Percentiles rank a stretch among this genome's conserved stretches.
Evolutionary conservation across 2,113 vertebrate species (phyloP).

Genomic region (Dendropsophus ebraccatus): DNA sequence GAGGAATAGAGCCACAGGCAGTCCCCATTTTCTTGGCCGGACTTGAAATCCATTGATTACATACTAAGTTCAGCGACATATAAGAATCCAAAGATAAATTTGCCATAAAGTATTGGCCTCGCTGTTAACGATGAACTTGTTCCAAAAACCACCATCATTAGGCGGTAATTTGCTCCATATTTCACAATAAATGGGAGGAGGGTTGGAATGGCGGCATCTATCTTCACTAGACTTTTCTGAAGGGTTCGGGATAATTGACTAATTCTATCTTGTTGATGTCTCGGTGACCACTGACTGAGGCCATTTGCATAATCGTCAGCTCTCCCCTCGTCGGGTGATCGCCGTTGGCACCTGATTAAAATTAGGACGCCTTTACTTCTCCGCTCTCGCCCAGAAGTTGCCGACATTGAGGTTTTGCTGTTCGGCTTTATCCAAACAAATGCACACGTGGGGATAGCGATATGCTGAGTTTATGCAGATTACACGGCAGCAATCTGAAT

Average conservation of each 20-base stretch:
- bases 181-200: constrained; percentile 70
- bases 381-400: constrained; percentile 83
- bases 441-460: constrained; percentile 83
- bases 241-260: constrained; percentile 81
- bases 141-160: constrained; percentile 74
- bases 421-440: constrained; percentile 85
- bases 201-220: constrained; percentile 71
- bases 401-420: constrained; percentile 82
- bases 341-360: constrained; percentile 84
- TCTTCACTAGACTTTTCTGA: constrained; percentile 82
- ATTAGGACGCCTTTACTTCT: constrained; percentile 80
- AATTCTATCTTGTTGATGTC: constrained; percentile 78
- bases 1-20: neutral
- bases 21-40: neutral
- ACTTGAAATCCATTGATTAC: neutral
- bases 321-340: constrained; percentile 81
- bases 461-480: constrained; percentile 88
- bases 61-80: neutral
- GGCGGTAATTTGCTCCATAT: constrained; percentile 71
- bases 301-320: constrained; percentile 85
- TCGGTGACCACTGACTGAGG: constrained; percentile 80
- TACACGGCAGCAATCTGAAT: constrained; percentile 85
- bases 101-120: neutral
- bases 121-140: neutral
- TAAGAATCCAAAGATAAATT: neutral